Evolutionary conservation across 1,140 invertebrate genomes (phyloP), one percentile per base, ranked within the genome.

Genomic region (Ericerus pela): DNA sequence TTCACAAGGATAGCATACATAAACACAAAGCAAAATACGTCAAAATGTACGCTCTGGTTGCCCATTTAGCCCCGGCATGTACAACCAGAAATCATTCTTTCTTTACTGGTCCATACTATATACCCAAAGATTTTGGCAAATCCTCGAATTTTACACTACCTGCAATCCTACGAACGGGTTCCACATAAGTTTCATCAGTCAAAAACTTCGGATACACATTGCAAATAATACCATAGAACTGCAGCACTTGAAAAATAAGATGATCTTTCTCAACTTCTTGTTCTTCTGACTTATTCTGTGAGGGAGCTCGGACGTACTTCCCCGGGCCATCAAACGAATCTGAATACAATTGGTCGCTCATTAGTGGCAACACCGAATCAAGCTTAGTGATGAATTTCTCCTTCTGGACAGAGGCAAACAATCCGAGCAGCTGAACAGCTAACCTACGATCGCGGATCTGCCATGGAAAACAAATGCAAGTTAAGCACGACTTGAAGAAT

Each of bases 381-480:
- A 88, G 62, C n/a, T 79, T 74, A 2, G 66, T 71, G 56, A 78
- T 72, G 62, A 90, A 89, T 0, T 75, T 66, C 3, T 75, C 69
- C 37, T 76, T 71, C 64, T 90, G 86, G 0, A 79, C 76, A 54
- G 75, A 76, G 0, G 85, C 79, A 70, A 89, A 89, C 29, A 83
- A 65, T 0, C 79, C 79, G 59, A 73, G 70, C 0, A 84, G 62
- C 60, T 81, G 79, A 1, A 76, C 75, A 1, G 76, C 81, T 58
- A 85, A 64, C 59, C 76, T 75, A 3, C 74, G 69, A 10, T 24
- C 41, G 2, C 20, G 26, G 26, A 47, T 20, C 41, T 47, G 14
- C 20, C 8, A 3, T 12, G 8, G 20, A 47, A 47, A 47, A 22
- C 22, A 33, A n/a, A n/a, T 33, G 8, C 30, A n/a, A 33, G n/a